These are phyloP conservation scores for Tanypteryx hageni DNA, from an alignment of 2,888 invertebrate genomes.

Conservation along the genomic window DNA sequence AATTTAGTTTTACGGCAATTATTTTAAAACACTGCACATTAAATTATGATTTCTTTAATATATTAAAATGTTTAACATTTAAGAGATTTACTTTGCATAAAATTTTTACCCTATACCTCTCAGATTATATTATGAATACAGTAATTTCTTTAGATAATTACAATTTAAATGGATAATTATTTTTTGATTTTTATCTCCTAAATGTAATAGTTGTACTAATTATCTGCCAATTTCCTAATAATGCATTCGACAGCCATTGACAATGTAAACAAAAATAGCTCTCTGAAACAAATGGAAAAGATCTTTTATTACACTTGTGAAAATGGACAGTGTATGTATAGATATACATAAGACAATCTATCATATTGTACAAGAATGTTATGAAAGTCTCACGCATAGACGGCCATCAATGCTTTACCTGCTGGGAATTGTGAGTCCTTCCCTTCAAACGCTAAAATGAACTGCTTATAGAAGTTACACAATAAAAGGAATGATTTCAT, in stretches of 20 bases:
- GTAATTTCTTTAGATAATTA: background rate
- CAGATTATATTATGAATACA: no score
- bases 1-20: background rate
- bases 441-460: slow-evolving; percentile 55
- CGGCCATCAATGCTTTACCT: slow-evolving; percentile 29
- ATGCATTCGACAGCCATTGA: background rate
- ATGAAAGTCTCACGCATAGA: slow-evolving; percentile 44
- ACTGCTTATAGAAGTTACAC: slow-evolving; percentile 55
- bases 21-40: no score
- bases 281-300: slow-evolving; percentile 62
- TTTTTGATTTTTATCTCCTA: background rate
- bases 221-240: background rate
- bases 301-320: slow-evolving; percentile 65
- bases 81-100: background rate
- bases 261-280: slow-evolving; percentile 52
- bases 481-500: slow-evolving; percentile 62
- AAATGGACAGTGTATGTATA: slow-evolving; percentile 65
- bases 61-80: no score
- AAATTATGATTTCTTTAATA: no score
- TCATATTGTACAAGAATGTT: slow-evolving; percentile 63
- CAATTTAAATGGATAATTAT: background rate
- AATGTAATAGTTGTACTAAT: no score
- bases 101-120: background rate
- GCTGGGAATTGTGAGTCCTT: slow-evolving; percentile 31
- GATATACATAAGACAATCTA: slow-evolving; percentile 62